phyloP scores from a whole-genome alignment of 2,113 vertebrate genomes.

The Pelobates fuscus region DNA sequence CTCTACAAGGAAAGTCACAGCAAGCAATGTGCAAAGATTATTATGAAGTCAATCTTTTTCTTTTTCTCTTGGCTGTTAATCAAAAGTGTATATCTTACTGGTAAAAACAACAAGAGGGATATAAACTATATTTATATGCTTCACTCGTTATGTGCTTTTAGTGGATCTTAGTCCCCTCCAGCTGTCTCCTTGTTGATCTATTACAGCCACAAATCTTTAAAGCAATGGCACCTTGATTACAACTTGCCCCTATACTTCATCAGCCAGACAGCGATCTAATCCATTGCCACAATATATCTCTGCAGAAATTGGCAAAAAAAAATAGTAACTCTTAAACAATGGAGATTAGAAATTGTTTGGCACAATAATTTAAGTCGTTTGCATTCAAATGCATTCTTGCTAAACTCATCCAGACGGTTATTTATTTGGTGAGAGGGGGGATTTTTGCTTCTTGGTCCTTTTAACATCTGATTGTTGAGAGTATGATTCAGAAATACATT shows the following conservation, averaged over 20 bases:
- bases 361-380: conserved; percentile 14
- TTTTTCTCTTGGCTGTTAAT: conserved; percentile 36
- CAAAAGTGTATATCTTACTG: conserved; percentile 35
- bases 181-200: conserved; percentile 38
- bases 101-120: conserved; percentile 40
- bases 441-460: no score
- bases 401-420: no score
- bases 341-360: conserved; percentile 32
- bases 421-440: no score
- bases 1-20: conserved; percentile 30
- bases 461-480: no score
- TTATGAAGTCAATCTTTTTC: conserved; percentile 43
- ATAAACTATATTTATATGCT: conserved; percentile 48
- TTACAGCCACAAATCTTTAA: conserved; percentile 42
- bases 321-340: conserved; percentile 22
- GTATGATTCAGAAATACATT: no score
- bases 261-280: conserved; percentile 28
- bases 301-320: conserved; percentile 14
- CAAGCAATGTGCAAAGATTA: conserved; percentile 41
- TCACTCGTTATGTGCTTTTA: conserved; percentile 36
- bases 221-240: conserved; percentile 45
- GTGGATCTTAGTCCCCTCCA: conserved; percentile 46
- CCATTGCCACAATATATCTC: conserved; percentile 22
- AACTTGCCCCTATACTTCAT: conserved; percentile 41
- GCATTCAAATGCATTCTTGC: no score